phyloP scores from a whole-genome alignment of 2,113 vertebrate species.

The Ondatra zibethicus region DNA sequence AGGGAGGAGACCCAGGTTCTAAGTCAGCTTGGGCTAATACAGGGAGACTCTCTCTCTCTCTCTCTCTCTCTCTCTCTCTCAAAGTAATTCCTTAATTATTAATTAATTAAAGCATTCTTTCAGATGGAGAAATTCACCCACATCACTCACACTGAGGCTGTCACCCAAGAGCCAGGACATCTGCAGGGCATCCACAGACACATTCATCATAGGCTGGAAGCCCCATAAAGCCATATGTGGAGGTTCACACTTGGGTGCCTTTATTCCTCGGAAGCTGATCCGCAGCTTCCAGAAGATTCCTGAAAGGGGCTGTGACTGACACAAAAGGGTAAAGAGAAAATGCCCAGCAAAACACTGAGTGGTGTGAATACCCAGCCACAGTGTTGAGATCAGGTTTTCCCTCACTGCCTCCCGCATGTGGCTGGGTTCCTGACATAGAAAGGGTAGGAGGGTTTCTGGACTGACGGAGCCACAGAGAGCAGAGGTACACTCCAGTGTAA shows the following conservation, averaged over 20 bases:
- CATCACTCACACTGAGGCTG: background rate
- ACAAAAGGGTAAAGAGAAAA: constrained; percentile 38
- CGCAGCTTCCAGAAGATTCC: background rate
- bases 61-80: background rate
- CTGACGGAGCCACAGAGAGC: background rate
- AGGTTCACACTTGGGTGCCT: background rate
- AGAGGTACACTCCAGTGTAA: background rate
- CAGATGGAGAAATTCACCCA: background rate
- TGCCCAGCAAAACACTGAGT: background rate
- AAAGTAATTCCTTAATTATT: background rate
- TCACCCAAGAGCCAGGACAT: background rate
- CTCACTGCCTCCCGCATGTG: background rate
- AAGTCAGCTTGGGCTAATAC: background rate
- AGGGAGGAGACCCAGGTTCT: background rate
- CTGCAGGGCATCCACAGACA: background rate
- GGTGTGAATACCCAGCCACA: background rate
- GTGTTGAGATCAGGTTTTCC: background rate
- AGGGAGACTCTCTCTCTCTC: background rate
- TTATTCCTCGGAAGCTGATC: background rate
- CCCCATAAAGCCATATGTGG: background rate
- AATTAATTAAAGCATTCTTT: background rate
- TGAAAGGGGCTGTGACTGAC: background rate
- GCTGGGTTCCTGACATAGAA: background rate
- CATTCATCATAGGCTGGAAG: background rate
- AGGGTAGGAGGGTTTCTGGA: background rate